Evolutionary conservation across 2,113 vertebrate species (phyloP), one percentile per base, ranked within the genome.

Genomic region (Syngnathus scovelli): DNA sequence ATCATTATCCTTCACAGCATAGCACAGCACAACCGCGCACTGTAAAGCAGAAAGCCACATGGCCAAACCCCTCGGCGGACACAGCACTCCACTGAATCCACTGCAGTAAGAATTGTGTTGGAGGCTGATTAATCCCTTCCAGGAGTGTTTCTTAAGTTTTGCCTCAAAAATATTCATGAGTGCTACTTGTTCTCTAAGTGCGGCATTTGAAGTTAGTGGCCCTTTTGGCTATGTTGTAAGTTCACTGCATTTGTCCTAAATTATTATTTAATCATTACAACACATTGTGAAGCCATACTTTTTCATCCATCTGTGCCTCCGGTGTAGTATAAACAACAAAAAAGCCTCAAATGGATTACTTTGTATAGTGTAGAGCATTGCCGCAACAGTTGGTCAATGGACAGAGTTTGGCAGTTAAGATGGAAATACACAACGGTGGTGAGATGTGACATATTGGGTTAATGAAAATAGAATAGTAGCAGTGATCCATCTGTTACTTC

Each of bases 1-100:
- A 87, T 91, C 88, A 90, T 92, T 90, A 90, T 88, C 80, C 82
- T 84, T 79, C 68, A 76, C 83, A 84, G 77, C 78, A 72, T 43
- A 60, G 44, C 67, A 58, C 71, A 75, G 59, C 77, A 64, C 81
- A 74, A 61, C n/a, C 66, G 63, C 37, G 58, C 44, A 18, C 78
- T 10, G 64, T 74, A 72, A 48, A 63, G 68, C 67, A 61, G 60
- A 60, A 44, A 13, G 41, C 75, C 64, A 67, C 71, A 70, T 49
- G 2, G 60, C 60, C 71, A 73, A 64, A 76, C 44, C 76, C 70
- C 69, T 71, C 73, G 27, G 62, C 70, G 16, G 67, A 68, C 74
- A 59, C 67, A 56, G 27, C 58, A 43, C 62, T 73, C 65, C 78
- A 63, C 15, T 55, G 63, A 58, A 70, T 79, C 52, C 65, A 80